These are phyloP conservation scores for Brachirus orientalis DNA, from an alignment of 2,113 vertebrate species.

Conservation along the genomic window DNA sequence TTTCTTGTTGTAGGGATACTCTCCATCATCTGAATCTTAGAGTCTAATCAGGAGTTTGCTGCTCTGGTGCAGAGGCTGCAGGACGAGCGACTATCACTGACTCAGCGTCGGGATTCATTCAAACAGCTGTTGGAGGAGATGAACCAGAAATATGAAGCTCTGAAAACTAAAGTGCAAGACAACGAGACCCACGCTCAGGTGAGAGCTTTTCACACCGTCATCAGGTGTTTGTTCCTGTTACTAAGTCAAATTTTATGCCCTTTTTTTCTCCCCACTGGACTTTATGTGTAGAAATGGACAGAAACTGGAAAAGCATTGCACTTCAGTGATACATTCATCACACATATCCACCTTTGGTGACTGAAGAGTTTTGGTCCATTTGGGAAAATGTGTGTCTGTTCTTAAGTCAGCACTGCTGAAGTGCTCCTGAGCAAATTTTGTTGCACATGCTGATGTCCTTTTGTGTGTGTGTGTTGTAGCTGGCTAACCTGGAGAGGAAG, in stretches of 20 bases:
- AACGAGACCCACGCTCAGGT: slow-evolving; percentile 96
- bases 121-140: slow-evolving; percentile 85
- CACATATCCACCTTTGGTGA: too few relatives aligned
- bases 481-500: slow-evolving; percentile 96
- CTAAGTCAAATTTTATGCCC: too few relatives aligned
- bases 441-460: neutral
- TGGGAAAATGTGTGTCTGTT: too few relatives aligned
- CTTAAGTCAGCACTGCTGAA: too few relatives aligned
- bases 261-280: too few relatives aligned
- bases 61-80: slow-evolving; percentile 86
- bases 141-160: slow-evolving; percentile 81
- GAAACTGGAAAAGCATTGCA: too few relatives aligned
- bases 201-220: neutral
- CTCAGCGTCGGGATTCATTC: slow-evolving; percentile 80
- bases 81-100: slow-evolving; percentile 84
- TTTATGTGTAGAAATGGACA: too few relatives aligned
- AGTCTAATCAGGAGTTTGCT: neutral
- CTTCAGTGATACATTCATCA: too few relatives aligned
- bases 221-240: too few relatives aligned
- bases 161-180: slow-evolving; percentile 89
- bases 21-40: too few relatives aligned
- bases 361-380: too few relatives aligned
- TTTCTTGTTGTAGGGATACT: too few relatives aligned
- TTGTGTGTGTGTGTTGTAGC: slow-evolving; percentile 76
- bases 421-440: neutral